phyloP scores from a whole-genome alignment of 2,888 invertebrate species.

The Beris chalybata region DNA sequence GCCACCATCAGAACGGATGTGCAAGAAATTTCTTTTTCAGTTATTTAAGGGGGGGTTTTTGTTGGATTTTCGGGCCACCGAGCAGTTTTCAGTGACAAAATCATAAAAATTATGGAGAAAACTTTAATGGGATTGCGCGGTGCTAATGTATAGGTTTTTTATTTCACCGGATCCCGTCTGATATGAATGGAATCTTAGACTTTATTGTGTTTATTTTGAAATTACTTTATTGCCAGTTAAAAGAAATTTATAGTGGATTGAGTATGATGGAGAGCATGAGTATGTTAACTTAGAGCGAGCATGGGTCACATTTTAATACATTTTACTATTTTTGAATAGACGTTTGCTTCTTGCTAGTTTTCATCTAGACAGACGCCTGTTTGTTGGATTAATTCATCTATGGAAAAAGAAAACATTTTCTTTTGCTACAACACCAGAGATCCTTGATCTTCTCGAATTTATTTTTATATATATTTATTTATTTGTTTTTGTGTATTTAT shows the following conservation, averaged over 20 bases:
- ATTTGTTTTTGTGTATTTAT: too few relatives aligned
- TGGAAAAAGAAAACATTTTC: too few relatives aligned
- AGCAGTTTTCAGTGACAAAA: slow-evolving; percentile 23
- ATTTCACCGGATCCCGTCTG: not conserved
- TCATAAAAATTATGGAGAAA: slow-evolving; percentile 26
- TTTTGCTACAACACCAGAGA: too few relatives aligned
- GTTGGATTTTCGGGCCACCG: slow-evolving; percentile 11
- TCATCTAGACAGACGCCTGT: too few relatives aligned
- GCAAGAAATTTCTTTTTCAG: slow-evolving; percentile 21
- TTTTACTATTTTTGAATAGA: too few relatives aligned
- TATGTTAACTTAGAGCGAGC: too few relatives aligned
- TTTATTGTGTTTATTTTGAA: slow-evolving; percentile 16
- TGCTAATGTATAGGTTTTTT: not conserved
- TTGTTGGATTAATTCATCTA: too few relatives aligned
- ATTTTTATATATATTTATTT: too few relatives aligned
- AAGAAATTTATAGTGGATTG: slow-evolving; percentile 16
- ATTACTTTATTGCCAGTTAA: slow-evolving; percentile 6
- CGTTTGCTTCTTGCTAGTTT: too few relatives aligned
- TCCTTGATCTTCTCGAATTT: too few relatives aligned
- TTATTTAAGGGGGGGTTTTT: slow-evolving; percentile 1
- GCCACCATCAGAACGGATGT: slow-evolving; percentile 22
- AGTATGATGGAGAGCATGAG: not conserved
- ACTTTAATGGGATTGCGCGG: not conserved
- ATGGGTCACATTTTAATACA: too few relatives aligned
- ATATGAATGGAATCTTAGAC: slow-evolving; percentile 5